These are phyloP conservation scores for Rotaria macrura DNA, from an alignment of 2,888 invertebrate species.

Conservation along the genomic window DNA sequence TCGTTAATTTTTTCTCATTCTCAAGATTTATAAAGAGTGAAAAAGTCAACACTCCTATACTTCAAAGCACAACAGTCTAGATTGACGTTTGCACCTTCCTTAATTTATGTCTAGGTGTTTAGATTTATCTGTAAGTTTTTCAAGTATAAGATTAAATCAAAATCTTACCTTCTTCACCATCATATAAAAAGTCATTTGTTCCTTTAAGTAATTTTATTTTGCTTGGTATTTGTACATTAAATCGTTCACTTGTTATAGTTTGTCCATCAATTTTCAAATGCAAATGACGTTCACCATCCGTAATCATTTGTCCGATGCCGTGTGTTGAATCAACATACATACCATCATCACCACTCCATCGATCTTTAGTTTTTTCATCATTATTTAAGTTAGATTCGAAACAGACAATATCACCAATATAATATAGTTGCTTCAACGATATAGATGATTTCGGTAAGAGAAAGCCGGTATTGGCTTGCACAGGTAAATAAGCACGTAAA, in stretches of 20 bases:
- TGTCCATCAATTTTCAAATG: slow-evolving; percentile 6
- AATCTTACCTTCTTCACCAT: slow-evolving; percentile 9
- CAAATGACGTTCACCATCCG: slow-evolving; percentile 10
- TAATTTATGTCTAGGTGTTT: too few relatives aligned
- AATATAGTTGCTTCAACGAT: not conserved
- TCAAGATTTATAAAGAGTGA: too few relatives aligned
- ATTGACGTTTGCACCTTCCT: too few relatives aligned
- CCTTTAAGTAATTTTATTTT: not conserved
- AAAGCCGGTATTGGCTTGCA: not conserved
- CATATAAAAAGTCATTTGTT: not conserved
- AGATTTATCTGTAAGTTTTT: too few relatives aligned
- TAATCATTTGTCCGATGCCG: slow-evolving; percentile 4
- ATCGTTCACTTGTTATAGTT: slow-evolving; percentile 18
- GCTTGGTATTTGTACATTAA: not conserved
- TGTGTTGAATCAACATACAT: not conserved
- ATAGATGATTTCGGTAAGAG: not conserved
- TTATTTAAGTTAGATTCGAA: not conserved
- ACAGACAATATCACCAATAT: not conserved
- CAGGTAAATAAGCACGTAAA: not conserved
- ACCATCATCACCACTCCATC: slow-evolving; percentile 13
- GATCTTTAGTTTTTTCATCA: not conserved
- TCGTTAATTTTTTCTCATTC: too few relatives aligned
- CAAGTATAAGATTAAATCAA: too few relatives aligned
- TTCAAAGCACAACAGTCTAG: too few relatives aligned
- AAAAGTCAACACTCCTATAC: too few relatives aligned